Conservation (phyloP, 2,888 invertebrate species). For the Chaitophorus viminalis region DNA sequence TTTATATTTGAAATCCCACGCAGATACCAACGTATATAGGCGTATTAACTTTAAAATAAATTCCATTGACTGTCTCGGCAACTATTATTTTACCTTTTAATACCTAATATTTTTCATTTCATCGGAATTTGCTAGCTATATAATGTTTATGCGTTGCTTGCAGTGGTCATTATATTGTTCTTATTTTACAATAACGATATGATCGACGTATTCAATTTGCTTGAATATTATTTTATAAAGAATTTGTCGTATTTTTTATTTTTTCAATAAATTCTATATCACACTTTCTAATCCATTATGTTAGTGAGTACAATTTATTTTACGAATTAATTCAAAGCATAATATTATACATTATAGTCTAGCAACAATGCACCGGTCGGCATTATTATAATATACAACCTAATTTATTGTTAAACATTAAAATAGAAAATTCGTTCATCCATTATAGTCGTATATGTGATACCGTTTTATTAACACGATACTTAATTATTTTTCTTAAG, state of each 20-base stretch:
- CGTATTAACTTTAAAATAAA: background rate
- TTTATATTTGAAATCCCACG: background rate
- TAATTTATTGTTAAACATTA: conserved; percentile 37
- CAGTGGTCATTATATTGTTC: conserved; percentile 4
- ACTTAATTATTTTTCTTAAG: background rate
- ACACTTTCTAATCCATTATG: conserved; percentile 54
- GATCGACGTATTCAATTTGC: conserved; percentile 36
- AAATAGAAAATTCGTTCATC: conserved; percentile 24
- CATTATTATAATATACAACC: background rate
- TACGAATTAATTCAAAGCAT: background rate
- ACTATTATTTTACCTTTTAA: background rate
- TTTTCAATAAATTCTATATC: conserved; percentile 21
- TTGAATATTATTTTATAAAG: conserved; percentile 14
- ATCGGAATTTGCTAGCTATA: background rate
- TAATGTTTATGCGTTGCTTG: background rate
- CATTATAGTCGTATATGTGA: background rate
- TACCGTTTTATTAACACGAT: background rate
- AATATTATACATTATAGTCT: background rate
- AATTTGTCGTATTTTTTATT: conserved; percentile 14
- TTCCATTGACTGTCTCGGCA: background rate
- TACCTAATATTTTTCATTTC: background rate
- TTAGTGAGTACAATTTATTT: conserved; percentile 25
- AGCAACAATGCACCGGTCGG: background rate
- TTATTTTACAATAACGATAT: conserved; percentile 26
- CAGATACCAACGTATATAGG: background rate